Percentiles rank a stretch among this genome's conserved stretches.
These are phyloP conservation scores for Erynnis tages DNA, from an alignment of 2,888 invertebrate genomes.

Conservation along the genomic window DNA sequence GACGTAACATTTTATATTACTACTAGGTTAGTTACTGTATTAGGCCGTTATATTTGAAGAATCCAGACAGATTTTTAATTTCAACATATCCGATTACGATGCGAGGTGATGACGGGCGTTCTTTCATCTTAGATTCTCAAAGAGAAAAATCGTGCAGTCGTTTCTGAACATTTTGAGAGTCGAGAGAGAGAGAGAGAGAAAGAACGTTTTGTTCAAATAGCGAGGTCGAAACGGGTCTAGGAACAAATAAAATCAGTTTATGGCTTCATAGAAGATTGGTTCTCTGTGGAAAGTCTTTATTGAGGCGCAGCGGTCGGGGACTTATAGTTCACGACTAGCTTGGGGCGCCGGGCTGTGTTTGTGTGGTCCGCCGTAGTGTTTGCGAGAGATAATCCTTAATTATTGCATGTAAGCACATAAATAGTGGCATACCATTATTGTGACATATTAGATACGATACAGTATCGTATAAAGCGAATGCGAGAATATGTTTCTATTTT, in stretches of 20 bases:
- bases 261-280: constrained; percentile 61
- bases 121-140: constrained; percentile 16
- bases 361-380: constrained; percentile 61
- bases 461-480: background rate
- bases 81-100: background rate
- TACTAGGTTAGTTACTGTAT: no score
- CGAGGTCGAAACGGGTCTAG: constrained; percentile 39
- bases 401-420: constrained; percentile 24
- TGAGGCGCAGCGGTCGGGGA: constrained; percentile 51
- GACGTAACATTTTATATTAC: background rate
- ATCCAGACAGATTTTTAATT: background rate
- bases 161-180: constrained; percentile 6
- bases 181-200: background rate
- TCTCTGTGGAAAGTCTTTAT: constrained; percentile 60
- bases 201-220: constrained; percentile 7
- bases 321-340: constrained; percentile 73
- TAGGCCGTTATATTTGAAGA: no score
- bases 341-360: constrained; percentile 53
- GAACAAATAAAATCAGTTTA: constrained; percentile 62
- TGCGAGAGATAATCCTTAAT: constrained; percentile 30
- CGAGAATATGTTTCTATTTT: constrained; percentile 16
- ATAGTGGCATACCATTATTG: constrained; percentile 22
- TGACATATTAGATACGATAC: constrained; percentile 21
- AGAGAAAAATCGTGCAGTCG: constrained; percentile 10
- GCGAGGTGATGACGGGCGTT: constrained; percentile 2